phyloP scores from a whole-genome alignment of 1,140 invertebrate genomes.

The Ladona fulva region DNA sequence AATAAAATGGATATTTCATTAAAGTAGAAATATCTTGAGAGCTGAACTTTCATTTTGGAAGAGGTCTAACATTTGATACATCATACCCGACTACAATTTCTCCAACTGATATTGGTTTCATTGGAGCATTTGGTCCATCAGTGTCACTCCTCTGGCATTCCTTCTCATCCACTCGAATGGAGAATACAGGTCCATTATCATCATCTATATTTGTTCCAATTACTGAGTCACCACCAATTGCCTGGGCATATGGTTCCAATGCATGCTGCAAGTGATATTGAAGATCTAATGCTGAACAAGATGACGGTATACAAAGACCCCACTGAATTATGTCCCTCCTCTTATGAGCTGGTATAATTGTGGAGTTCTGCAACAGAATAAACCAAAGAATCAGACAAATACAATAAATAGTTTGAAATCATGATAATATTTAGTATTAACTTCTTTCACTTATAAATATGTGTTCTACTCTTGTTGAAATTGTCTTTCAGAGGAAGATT shows the following conservation, averaged over 20 bases:
- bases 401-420: not conserved
- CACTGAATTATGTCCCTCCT: slow-evolving; percentile 39
- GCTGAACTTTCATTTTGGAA: no score
- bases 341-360: slow-evolving; percentile 31
- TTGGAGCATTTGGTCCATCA: not conserved
- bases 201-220: not conserved
- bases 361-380: not conserved
- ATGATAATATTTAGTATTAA: no score
- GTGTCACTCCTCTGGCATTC: not conserved
- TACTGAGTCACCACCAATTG: not conserved
- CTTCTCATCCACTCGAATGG: not conserved
- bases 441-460: no score
- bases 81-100: not conserved
- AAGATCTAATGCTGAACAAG: slow-evolving; percentile 41
- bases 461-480: no score
- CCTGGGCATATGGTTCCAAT: not conserved
- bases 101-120: not conserved
- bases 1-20: no score
- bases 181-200: not conserved
- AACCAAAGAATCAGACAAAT: not conserved
- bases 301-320: slow-evolving; percentile 44
- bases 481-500: no score
- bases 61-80: no score
- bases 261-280: slow-evolving; percentile 23
- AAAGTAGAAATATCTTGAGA: no score